Evolutionary conservation across 2,113 vertebrate genomes (phyloP), one percentile per base, ranked within the genome.

Genomic region (Phycodurus eques): DNA sequence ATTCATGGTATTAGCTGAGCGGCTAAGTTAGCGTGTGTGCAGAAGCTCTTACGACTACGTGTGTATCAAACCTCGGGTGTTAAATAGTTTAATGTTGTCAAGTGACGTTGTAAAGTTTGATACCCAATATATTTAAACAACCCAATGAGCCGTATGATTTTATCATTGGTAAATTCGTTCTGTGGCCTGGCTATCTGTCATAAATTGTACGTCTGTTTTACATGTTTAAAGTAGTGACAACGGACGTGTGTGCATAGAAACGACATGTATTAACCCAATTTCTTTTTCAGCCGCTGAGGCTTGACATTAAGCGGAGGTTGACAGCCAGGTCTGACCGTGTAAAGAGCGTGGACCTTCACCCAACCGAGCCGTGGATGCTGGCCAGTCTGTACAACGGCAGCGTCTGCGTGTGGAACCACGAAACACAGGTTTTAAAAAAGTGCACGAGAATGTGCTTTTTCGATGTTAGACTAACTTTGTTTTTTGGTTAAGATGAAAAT

Each of bases 371-470:
- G 78, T 99, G 98, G 98, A 99, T 99, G 98, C 81, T 99, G 87
- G 98, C 97, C 31, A 99, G 98, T 86, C 92, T 99, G 31, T 99
- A 99, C 89, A 99, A 98, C 22, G 98, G 97, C 82, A 99, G 96
- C 0, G 97, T 99, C 54, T 99, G 97, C 10, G 98, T 99, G 42
- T 99, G 98, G 98, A 99, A 99, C 91, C 98, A 99, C 33, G 96
- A 99, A 88, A 96, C 96, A 59, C 98, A 99, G 94, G 98, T 98
- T 39, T 1, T 1, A 5, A 84, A 57, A 68, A n/a, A 19, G 46
- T 27, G 44, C 43, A 68, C 33, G 1, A 68, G 8, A 17, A 68
- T 31, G 8, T 39, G 4, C 6, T 12, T 5, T 54, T 31, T 19
- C 3, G 33, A 14, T 57, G 39, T 42, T 14, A 43, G 5, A 56